Evolutionary conservation across 2,113 vertebrate genomes (phyloP).

Genomic region (Cyanocitta stelleri): DNA sequence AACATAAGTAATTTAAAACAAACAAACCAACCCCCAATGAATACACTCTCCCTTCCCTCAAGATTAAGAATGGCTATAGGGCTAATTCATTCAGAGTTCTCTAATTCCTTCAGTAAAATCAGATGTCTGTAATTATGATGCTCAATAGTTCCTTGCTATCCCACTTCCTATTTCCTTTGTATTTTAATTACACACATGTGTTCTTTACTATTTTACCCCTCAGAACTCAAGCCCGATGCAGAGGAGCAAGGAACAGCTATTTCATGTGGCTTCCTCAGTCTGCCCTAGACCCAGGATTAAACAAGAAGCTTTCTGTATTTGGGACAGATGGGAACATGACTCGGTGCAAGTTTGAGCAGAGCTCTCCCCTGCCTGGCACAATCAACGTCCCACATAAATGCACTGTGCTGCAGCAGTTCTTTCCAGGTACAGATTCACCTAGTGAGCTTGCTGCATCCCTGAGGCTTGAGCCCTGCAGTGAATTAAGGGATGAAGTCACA

Average conservation of each 20-base stretch:
- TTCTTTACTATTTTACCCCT: conserved; percentile 20
- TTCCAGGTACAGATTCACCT: neutral
- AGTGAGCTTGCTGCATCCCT: fast-evolving
- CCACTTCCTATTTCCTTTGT: conserved; percentile 21
- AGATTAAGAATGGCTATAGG: neutral
- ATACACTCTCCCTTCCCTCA: neutral
- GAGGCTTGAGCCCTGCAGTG: neutral
- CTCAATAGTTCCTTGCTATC: conserved; percentile 36
- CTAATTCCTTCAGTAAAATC: conserved; percentile 26
- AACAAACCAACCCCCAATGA: neutral
- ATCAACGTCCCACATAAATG: neutral
- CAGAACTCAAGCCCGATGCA: conserved; percentile 17
- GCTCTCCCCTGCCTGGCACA: neutral
- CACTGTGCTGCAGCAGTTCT: neutral
- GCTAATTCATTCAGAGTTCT: neutral
- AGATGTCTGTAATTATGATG: conserved; percentile 48
- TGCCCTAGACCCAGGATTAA: neutral
- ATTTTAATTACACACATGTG: conserved; percentile 53
- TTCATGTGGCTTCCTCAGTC: neutral
- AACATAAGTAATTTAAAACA: neutral
- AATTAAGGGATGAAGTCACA: neutral
- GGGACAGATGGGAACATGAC: neutral
- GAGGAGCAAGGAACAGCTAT: neutral
- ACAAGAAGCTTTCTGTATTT: neutral
- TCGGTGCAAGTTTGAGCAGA: fast-evolving